A percentile compares a stretch with the other conserved stretches of the same genome.
These are phyloP conservation scores for Spodoptera picta DNA, from an alignment of 2,888 invertebrate species.

Conservation along the genomic window DNA sequence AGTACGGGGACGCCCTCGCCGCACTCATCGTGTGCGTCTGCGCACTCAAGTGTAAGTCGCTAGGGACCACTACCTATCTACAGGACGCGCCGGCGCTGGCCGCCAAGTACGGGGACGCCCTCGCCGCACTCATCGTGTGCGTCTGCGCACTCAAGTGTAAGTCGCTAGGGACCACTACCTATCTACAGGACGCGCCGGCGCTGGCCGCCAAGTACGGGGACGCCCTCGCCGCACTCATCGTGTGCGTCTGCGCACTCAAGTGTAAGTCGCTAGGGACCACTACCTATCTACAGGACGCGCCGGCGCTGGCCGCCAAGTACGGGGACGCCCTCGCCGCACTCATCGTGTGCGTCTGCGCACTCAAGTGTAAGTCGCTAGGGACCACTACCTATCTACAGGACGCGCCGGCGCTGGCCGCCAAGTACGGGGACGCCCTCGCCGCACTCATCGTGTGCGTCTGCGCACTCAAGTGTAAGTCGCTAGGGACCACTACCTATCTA, in stretches of 20 bases:
- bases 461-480: too few species aligned
- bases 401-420: too few species aligned
- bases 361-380: too few species aligned
- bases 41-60: constrained; percentile 92
- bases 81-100: constrained; percentile 94
- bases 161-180: constrained; percentile 53
- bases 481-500: too few species aligned
- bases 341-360: too few species aligned
- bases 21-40: constrained; percentile 95
- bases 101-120: constrained; percentile 92
- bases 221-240: constrained; percentile 93
- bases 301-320: too few species aligned
- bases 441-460: too few species aligned
- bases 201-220: constrained; percentile 94
- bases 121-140: constrained; percentile 95
- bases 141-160: constrained; percentile 95
- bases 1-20: constrained; percentile 94
- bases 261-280: constrained; percentile 79
- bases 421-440: too few species aligned
- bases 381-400: too few species aligned
- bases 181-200: constrained; percentile 91
- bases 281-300: too few species aligned
- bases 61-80: too few species aligned
- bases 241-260: constrained; percentile 96
- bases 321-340: too few species aligned